Base-by-base conservation (phyloP, 2,113 vertebrate genomes). In the Marmota monax region DNA sequence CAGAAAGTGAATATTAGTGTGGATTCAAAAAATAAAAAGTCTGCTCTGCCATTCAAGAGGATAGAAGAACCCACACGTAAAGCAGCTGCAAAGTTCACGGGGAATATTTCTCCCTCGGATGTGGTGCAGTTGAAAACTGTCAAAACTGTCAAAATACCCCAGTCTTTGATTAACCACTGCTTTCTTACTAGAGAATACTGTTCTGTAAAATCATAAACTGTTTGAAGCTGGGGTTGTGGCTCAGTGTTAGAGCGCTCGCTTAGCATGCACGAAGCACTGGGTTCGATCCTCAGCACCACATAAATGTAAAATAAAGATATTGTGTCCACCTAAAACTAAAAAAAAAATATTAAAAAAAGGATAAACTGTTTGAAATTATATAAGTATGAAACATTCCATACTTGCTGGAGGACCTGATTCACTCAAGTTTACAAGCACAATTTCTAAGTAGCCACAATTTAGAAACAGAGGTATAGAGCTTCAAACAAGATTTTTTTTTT, bases 381-480 rank as follows among this genome's bases (percentile, higher is more conserved):
- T 48, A 39, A 92, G 63, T 78, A 94, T 65, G 14, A 88, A 90
- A 93, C 3, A 96, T 77, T 74, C 8, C 37, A 90, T 48, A 92
- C 63, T 88, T 95, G n/a, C n/a, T 94, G 18, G 39, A 89, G 37
- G 61, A 92, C 80, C 10, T 10, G 77, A 94, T 39, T 56, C 48
- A 78, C 48, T 84, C 27, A 77, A 78, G 18, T 90, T 78, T 90
- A 32, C 13, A 89, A 79, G 48, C 80, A 70, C 1, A 93, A 79
- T 76, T 88, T 93, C 77, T 91, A 88, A 88, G 67, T 85, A 92
- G 58, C 20, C 58, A 65, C 61, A 82, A 92, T 73, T 95, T 93
- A 94, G 45, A 20, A 88, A 86, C 45, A 63, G 78, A 92, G 34
- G 27, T 79, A 87, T 17, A 95, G 39, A 91, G 63, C 45, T 85